These are phyloP conservation scores for Polyploca ridens DNA, from an alignment of 2,888 invertebrate genomes.

Conservation along the genomic window DNA sequence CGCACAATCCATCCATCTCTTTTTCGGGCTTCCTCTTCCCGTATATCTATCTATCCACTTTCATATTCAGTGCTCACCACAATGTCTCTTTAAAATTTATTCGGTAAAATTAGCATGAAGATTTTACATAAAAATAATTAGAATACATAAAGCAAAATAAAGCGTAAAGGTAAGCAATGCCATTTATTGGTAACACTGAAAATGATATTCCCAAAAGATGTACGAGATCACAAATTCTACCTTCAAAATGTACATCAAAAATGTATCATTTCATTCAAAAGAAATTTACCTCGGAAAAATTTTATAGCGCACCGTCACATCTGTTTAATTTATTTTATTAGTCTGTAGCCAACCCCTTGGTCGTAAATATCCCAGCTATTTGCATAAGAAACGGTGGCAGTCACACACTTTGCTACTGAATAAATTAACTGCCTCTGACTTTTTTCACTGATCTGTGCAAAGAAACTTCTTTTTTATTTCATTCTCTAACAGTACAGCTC, in stretches of 20 bases:
- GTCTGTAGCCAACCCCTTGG: constrained; percentile 60
- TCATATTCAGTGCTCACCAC: too few species aligned
- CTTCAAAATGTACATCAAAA: constrained; percentile 3
- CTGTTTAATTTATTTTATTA: constrained; percentile 49
- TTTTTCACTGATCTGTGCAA: constrained; percentile 41
- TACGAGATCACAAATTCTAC: background rate
- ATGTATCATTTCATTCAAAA: constrained; percentile 16
- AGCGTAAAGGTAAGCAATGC: too few species aligned
- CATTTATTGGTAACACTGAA: background rate
- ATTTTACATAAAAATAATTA: too few species aligned
- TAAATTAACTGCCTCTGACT: constrained; percentile 63
- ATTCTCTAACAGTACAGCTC: background rate
- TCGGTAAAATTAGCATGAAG: too few species aligned
- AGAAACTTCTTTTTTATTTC: constrained; percentile 35
- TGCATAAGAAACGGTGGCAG: constrained; percentile 75
- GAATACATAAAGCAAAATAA: too few species aligned
- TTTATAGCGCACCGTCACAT: constrained; percentile 27
- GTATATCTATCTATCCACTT: too few species aligned
- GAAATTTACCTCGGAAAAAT: constrained; percentile 11
- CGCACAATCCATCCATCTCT: too few species aligned
- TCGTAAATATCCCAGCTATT: constrained; percentile 75
- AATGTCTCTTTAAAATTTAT: too few species aligned
- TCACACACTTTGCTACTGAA: constrained; percentile 70
- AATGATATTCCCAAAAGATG: background rate
- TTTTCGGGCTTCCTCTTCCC: too few species aligned